phyloP scores from a whole-genome alignment of 1,140 invertebrate species.

The Antheraea pernyi region DNA sequence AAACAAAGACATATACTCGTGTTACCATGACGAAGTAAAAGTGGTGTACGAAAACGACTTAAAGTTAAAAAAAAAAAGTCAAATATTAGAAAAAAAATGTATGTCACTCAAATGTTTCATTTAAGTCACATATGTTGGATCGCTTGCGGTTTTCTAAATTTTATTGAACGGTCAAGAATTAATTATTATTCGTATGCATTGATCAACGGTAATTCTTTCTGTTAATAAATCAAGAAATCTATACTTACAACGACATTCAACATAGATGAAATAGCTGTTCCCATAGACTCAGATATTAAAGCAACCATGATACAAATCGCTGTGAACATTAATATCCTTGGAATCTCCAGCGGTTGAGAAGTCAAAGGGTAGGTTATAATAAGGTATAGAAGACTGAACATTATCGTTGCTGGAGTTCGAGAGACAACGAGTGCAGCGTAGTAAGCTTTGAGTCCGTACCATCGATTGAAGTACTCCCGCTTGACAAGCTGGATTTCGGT shows the following conservation, averaged over 20 bases:
- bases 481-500: constrained; percentile 92
- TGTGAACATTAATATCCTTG: constrained; percentile 86
- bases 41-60: too few relatives aligned
- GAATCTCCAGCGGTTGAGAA: constrained; percentile 89
- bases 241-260: constrained; percentile 86
- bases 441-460: constrained; percentile 95
- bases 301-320: constrained; percentile 83
- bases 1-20: too few relatives aligned
- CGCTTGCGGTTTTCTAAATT: too few relatives aligned
- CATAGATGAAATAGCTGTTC: constrained; percentile 84
- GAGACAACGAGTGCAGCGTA: constrained; percentile 91
- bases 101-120: too few relatives aligned
- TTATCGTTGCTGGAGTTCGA: constrained; percentile 84
- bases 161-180: too few relatives aligned
- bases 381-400: constrained; percentile 89
- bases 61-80: too few relatives aligned
- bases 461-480: constrained; percentile 95
- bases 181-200: too few relatives aligned
- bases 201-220: too few relatives aligned
- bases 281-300: constrained; percentile 88
- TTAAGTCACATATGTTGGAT: too few relatives aligned
- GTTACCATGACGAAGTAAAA: too few relatives aligned
- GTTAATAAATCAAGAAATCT: neutral
- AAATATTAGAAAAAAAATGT: too few relatives aligned
- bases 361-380: constrained; percentile 92